Percentiles rank a stretch among this genome's conserved stretches.
Conservation (phyloP, 2,888 invertebrate species). For the Agelastica alni region DNA sequence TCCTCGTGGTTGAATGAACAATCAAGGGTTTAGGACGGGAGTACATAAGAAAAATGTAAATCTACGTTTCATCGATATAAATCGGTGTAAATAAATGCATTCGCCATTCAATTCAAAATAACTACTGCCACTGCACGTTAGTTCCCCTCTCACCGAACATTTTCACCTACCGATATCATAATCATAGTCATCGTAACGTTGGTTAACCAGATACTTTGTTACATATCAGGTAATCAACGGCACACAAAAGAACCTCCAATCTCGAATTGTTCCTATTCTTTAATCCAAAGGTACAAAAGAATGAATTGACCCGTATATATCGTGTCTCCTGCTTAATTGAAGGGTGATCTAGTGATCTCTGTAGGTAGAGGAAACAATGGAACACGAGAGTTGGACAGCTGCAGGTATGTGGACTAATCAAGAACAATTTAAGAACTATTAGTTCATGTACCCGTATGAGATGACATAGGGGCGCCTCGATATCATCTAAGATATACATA, state of each 20-base stretch:
- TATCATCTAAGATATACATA: conserved; percentile 42
- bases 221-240: conserved; percentile 13
- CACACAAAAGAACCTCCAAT: conserved; percentile 22
- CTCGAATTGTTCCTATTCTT: background rate
- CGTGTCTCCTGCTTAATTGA: conserved; percentile 42
- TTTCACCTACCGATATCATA: background rate
- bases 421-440: conserved; percentile 57
- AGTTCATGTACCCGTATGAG: conserved; percentile 50
- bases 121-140: too few species aligned
- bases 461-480: conserved; percentile 51
- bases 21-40: too few species aligned
- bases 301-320: conserved; percentile 46
- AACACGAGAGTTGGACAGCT: conserved; percentile 49
- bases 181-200: background rate
- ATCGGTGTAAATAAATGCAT: too few species aligned
- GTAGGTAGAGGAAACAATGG: conserved; percentile 41
- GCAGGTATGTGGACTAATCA: conserved; percentile 58
- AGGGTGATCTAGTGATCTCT: conserved; percentile 42
- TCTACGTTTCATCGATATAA: too few species aligned
- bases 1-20: too few species aligned
- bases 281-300: conserved; percentile 31
- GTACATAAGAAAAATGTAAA: too few species aligned
- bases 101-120: too few species aligned
- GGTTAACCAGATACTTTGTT: conserved; percentile 5
- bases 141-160: too few species aligned